Percentiles rank a stretch among this genome's conserved stretches.
These are phyloP conservation scores for Sisor rabdophorus DNA, from an alignment of 2,113 vertebrate species.

Conservation along the genomic window DNA sequence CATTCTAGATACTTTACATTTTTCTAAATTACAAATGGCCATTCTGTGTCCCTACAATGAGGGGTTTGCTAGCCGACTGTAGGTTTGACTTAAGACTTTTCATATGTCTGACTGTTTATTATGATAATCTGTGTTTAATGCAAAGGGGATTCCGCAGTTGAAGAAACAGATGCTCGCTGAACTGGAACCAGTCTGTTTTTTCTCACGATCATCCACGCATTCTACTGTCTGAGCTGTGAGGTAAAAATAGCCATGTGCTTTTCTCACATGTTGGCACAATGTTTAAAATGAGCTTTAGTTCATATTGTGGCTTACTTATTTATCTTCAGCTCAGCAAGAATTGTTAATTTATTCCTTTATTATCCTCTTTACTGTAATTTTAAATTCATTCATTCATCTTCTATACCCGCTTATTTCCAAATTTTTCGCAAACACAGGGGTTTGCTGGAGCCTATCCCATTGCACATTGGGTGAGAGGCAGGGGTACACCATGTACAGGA, in stretches of 20 bases:
- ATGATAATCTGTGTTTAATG: slow-evolving; percentile 22
- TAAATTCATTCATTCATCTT: too few species aligned
- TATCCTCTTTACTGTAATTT: slow-evolving; percentile 14
- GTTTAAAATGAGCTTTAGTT: slow-evolving; percentile 39
- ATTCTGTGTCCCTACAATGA: not conserved
- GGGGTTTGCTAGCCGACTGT: not conserved
- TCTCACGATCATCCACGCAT: slow-evolving; percentile 37
- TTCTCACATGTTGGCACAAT: slow-evolving; percentile 40
- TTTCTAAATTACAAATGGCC: not conserved
- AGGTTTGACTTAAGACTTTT: slow-evolving; percentile 23
- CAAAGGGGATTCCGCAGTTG: slow-evolving; percentile 5
- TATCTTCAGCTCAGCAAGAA: slow-evolving; percentile 35
- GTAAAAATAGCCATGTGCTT: slow-evolving; percentile 47
- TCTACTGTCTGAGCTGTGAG: slow-evolving; percentile 40
- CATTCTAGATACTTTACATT: not conserved
- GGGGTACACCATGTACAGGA: too few species aligned
- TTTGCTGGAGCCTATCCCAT: too few species aligned
- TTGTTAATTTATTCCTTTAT: slow-evolving; percentile 33
- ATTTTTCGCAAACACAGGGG: too few species aligned
- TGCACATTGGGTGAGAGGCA: too few species aligned
- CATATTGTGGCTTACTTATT: slow-evolving; percentile 47
- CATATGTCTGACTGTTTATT: slow-evolving; percentile 14
- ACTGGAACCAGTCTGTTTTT: slow-evolving; percentile 42
- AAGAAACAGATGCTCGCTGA: slow-evolving; percentile 37
- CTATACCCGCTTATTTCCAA: too few species aligned